Evolutionary conservation across 1,140 invertebrate genomes (phyloP).

Genomic region (Branchinecta lindahli): DNA sequence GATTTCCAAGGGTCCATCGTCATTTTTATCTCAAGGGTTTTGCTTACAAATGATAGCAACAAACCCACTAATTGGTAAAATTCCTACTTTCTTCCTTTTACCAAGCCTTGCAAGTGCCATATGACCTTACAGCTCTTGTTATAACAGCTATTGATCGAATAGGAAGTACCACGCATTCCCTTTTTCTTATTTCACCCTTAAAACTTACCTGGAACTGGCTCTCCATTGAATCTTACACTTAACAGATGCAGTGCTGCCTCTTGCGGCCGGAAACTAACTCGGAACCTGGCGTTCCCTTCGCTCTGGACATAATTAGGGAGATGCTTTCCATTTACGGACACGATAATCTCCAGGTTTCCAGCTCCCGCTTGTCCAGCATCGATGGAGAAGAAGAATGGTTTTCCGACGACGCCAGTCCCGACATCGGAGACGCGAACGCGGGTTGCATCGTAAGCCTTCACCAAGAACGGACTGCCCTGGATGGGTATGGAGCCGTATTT

Average conservation of each 20-base stretch:
- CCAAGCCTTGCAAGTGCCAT: no score
- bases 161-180: not conserved
- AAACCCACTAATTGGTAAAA: no score
- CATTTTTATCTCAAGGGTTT: no score
- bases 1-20: no score
- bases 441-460: conserved; percentile 86
- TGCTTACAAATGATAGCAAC: no score
- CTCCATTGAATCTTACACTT: conserved; percentile 89
- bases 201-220: conserved; percentile 61
- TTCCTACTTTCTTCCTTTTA: no score
- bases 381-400: conserved; percentile 58
- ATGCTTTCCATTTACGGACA: conserved; percentile 90
- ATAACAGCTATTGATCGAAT: not conserved
- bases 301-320: conserved; percentile 97
- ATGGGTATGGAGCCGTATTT: conserved; percentile 63
- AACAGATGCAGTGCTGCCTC: conserved; percentile 71
- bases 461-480: conserved; percentile 80
- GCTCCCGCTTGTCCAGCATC: conserved; percentile 69
- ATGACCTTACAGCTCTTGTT: no score
- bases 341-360: conserved; percentile 93
- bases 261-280: conserved; percentile 91
- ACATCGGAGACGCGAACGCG: conserved; percentile 82
- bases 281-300: conserved; percentile 87
- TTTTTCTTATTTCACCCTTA: not conserved
- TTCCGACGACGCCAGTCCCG: conserved; percentile 68